Base-by-base conservation (phyloP, 2,888 invertebrate genomes). In the Drosophila austrosaltans region DNA sequence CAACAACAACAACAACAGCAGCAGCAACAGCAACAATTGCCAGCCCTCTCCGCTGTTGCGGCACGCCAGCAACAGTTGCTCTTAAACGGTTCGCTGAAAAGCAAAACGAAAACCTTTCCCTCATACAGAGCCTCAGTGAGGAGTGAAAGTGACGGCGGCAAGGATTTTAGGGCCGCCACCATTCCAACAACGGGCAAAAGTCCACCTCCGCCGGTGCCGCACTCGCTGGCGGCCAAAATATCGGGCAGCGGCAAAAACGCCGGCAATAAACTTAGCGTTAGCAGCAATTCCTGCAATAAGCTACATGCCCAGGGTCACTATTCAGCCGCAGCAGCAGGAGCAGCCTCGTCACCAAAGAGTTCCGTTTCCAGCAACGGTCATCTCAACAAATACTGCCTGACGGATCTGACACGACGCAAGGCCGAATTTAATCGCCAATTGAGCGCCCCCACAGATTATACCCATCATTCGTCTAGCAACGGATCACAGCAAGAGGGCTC, bases 351-450 rank as follows among this genome's bases (percentile, higher is more conserved):
- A 76, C 90, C 91, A 68, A 91, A 92, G 78, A 91, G 91, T 70
- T 91, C 91, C 65, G 82, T 90, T 58, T 91, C 91, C 65, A 92
- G 91, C 81, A 91, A 91, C 89, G 91, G 91, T 53, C 91, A 92
- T 68, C 79, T 91, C 72, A 91, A 91, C 73, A 92, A 92, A 66
- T 89, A 91, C 83, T 91, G 91, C 79, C 83, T 91, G 68, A 91
- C 92, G 73, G 91, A 92, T 75, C 85, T 91, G 54, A 91, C 90
- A 70, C 87, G 91, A 22, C 90, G 92, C 77, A 92, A 92, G 84
- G 91, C 92, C 72, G 92, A 92, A 70, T 92, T 92, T 76, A 92
- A 92, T 90, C 91, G 92, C 66, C 92, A 92, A 83, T 85, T 92
- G 40, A 92, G 92, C 82, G 92, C 92, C 5, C 92, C 92, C 53